Evolutionary conservation across 1,140 invertebrate genomes (phyloP).

Genomic region (Drosophila chauvacae): DNA sequence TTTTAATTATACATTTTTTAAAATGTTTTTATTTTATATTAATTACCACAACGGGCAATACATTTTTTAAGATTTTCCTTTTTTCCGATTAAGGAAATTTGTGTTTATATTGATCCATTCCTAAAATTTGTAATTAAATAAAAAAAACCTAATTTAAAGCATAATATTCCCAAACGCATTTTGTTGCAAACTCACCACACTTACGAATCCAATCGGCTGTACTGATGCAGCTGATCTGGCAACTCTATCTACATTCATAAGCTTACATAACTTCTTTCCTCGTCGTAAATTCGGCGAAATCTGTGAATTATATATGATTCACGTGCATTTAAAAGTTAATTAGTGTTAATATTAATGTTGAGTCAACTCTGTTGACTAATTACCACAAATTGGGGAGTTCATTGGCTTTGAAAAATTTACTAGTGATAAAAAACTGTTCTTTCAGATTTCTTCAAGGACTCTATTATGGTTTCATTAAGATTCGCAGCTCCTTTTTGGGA

Average conservation of each 20-base stretch:
- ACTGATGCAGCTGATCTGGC: neutral
- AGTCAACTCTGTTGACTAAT: constrained; percentile 4
- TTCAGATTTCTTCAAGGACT: neutral
- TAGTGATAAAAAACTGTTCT: neutral
- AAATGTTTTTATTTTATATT: too few species aligned
- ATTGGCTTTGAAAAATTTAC: neutral
- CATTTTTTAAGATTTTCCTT: too few species aligned
- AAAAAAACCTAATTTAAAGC: too few species aligned
- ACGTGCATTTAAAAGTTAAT: neutral
- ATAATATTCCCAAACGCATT: neutral
- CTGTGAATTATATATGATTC: neutral
- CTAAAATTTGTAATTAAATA: too few species aligned
- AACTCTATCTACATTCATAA: neutral
- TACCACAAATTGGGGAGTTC: neutral
- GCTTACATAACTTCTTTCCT: neutral
- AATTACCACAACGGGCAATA: too few species aligned
- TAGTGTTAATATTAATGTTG: neutral
- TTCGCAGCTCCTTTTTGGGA: neutral
- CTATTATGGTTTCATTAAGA: neutral
- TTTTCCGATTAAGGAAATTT: too few species aligned
- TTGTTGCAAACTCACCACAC: neutral
- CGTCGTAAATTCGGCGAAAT: neutral
- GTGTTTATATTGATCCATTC: too few species aligned
- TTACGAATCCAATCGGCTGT: neutral
- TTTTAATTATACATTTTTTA: too few species aligned